phyloP scores from a whole-genome alignment of 2,888 invertebrate species.

The Pterostichus niger region DNA sequence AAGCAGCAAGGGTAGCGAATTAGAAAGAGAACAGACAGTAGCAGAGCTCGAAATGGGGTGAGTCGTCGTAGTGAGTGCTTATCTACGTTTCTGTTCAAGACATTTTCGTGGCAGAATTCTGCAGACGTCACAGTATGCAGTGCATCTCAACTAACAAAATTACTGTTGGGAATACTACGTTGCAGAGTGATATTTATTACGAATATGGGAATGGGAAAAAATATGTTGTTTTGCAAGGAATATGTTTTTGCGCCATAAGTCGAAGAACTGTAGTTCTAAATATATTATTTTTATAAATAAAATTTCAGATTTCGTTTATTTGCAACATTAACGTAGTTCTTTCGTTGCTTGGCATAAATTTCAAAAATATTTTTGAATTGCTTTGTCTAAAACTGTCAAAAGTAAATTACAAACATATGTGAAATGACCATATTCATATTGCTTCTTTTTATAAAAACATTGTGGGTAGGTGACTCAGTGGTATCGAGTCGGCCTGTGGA shows the following conservation, averaged over 20 bases:
- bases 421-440: too few species aligned
- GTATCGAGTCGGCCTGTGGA: too few species aligned
- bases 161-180: conserved; percentile 36
- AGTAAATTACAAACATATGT: too few species aligned
- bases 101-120: conserved; percentile 21
- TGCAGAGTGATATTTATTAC: conserved; percentile 20
- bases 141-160: conserved; percentile 39
- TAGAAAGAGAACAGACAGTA: conserved; percentile 27
- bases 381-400: too few species aligned
- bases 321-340: too few species aligned
- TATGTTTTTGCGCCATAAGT: not conserved
- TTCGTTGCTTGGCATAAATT: too few species aligned
- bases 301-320: too few species aligned
- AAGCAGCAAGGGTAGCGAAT: not conserved
- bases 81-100: conserved; percentile 42
- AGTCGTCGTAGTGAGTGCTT: conserved; percentile 22
- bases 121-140: conserved; percentile 40
- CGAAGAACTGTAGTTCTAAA: not conserved
- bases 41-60: conserved; percentile 9
- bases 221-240: conserved; percentile 5
- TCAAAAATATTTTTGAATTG: too few species aligned
- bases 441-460: too few species aligned
- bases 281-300: not conserved
- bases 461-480: too few species aligned
- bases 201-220: not conserved